Evolutionary conservation across 2,797 vertebrate species (phyloP), one percentile per base, ranked within the genome.

Genomic region (Balearica regulorum): DNA sequence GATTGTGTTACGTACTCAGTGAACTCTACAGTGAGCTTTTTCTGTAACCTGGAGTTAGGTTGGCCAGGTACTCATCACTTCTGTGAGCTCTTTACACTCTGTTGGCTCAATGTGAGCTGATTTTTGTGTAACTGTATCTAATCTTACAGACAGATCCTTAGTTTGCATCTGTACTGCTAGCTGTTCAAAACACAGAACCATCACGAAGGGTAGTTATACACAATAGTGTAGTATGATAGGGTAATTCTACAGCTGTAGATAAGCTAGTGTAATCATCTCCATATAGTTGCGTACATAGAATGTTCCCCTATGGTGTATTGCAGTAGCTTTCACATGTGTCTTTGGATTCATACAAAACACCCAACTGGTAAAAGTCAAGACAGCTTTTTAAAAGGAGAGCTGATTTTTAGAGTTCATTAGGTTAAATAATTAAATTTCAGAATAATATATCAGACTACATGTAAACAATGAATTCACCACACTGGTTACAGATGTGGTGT

Each of bases 261-360:
- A 33, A 87, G 65, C 13, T 46, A 26, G 11, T 43, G 28, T 18
- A 61, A 76, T 91, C n/a, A 46, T 1, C 51, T n/a, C 11, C 35
- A 43, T 9, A 2, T 33, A 24, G 37, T 13, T 80, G 21, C 49
- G 35, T 65, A 73, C 14, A 2, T 6, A 11, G 58, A 46, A 14
- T 58, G 15, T 15, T 71, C 26, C 13, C 9, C 3, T 51, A 0
- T 26, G 18, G 20, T 53, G 5, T 68, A 9, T 16, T 57, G 21
- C n/a, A 48, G 0, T 33, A 70, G 43, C 5, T 79, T 88, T 66
- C 22, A 46, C 11, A 0, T 41, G 19, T 3, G 0, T 89, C 46
- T 70, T 71, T 58, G 31, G 31, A 37, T 44, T 87, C 7, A 26
- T 61, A 26, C 26, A 61, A 54, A 91, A 65, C 16, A 35, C 0